Base-by-base conservation (phyloP, 2,113 vertebrate genomes). In the Rana temporaria region DNA sequence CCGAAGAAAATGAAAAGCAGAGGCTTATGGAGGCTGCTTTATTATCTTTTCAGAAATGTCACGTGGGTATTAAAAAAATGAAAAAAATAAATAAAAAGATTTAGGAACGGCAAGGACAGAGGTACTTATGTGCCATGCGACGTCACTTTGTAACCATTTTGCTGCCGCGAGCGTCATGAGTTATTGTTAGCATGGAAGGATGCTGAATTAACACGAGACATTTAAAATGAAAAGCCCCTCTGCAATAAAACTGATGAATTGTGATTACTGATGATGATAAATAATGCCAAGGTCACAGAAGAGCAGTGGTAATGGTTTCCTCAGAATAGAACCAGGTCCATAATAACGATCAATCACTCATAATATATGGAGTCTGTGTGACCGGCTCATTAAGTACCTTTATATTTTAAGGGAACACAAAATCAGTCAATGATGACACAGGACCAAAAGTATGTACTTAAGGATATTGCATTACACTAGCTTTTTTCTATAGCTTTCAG, bases 191-290 rank as follows among this genome's bases (percentile, higher is more conserved):
- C 56, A 81, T 60, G 32, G 68, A 73, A 73, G 42, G 79, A 56
- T 81, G 69, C 38, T 6, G 59, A 81, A 81, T 81, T 73, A 81
- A 73, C 79, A 65, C 62, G 34, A 64, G 60, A 81, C 42, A 22
- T 55, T 65, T 72, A 63, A 72, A 64, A 81, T 53, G 69, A 81
- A 73, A 73, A 81, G 60, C 69, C 57, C 64, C 59, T 73, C 65
- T n/a, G 69, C 69, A 73, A 71, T 81, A 81, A 81, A 81, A 65
- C 69, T 73, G 79, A 73, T 81, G 60, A 73, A 72, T 81, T 81
- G 79, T 81, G 79, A 73, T 81, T 72, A 73, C 60, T 24, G 52
- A 32, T 64, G 79, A 81, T 81, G 79, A 81, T 81, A 72, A 81
- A 81, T 81, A 72, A 64, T 56, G 69, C 59, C 79, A 81, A 81